Base-by-base conservation (phyloP, 2,888 invertebrate species). In the Pheosia tremula region DNA sequence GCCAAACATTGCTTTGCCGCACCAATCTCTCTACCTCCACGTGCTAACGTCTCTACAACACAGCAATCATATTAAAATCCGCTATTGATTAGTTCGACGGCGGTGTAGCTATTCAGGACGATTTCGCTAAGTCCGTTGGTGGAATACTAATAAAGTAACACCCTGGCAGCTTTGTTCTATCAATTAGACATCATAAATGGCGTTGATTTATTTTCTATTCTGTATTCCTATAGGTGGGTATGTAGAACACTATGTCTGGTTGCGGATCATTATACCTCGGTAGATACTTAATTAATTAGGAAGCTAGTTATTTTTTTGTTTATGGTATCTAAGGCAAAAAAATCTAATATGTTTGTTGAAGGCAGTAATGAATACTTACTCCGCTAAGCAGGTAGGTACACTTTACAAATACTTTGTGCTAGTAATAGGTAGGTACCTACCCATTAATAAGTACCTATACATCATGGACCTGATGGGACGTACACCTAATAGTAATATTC, bases 81-180 rank as follows among this genome's bases (percentile, higher is more conserved):
- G 59, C 61, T 57, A 68, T 67, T 75, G 77, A 75, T 77, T 78
- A 75, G 69, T 62, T 59, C 63, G 66, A 59, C 69, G 62, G 24
- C 24, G 43, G 56, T 57, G 54, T 64, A 62, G 61, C 69, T 85
- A 87, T 89, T 89, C 81, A 88, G 90, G 89, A 69, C 89, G 89
- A 89, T 90, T 90, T 90, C 89, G 84, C 89, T 81, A 56, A 59
- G 66, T 58, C 70, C 84, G 84, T 71, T 58, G 39, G 55, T 66
- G 68, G 89, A 85, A 90, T 90, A 86, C 77, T 85, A 87, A 89
- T 70, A 55, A 67, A 56, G 68, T 67, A 72, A 70, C 62, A 69
- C 72, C 66, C 60, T 65, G 63, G 62, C 54, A 59, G 56, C 61
- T 63, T 63, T 66, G 67, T 24, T 24, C 24, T 24, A 68, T 68